These are phyloP conservation scores for Acrocera orbiculus DNA, from an alignment of 2,888 invertebrate species.

Conservation along the genomic window DNA sequence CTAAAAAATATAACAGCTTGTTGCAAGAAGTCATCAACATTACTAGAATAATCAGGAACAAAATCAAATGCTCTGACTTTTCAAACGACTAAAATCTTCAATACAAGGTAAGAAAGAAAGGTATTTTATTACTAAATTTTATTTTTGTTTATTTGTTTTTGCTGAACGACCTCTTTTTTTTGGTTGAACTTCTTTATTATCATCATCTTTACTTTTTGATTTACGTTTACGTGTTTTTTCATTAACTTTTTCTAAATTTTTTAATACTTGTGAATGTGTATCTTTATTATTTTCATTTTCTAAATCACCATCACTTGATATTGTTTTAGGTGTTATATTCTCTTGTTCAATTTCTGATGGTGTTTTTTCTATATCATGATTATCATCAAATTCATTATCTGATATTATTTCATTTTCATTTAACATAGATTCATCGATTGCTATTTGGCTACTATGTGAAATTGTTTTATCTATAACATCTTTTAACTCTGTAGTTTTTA, in stretches of 20 bases:
- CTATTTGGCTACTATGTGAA: slow-evolving; percentile 21
- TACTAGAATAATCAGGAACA: no score
- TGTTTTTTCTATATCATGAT: neutral
- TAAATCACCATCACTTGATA: slow-evolving; percentile 1
- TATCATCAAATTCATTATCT: slow-evolving; percentile 1
- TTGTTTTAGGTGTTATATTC: no score
- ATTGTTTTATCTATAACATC: slow-evolving; percentile 34
- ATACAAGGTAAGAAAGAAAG: no score
- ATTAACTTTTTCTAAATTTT: slow-evolving; percentile 20
- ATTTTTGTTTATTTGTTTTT: neutral
- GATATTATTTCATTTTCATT: slow-evolving; percentile 1
- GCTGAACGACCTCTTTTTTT: neutral
- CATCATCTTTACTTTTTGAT: slow-evolving; percentile 10
- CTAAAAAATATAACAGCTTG: no score
- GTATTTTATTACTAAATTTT: neutral
- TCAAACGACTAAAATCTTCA: no score
- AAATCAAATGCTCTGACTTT: no score
- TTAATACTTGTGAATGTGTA: slow-evolving; percentile 17
- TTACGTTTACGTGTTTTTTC: slow-evolving; percentile 17
- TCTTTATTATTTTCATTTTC: slow-evolving; percentile 8
- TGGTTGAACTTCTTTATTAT: slow-evolving; percentile 3
- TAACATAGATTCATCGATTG: slow-evolving; percentile 9
- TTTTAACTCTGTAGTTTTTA: slow-evolving; percentile 34
- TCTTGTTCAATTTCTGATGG: neutral
- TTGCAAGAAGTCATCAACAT: no score